Conservation (phyloP, 2,113 vertebrate species). For the Saccopteryx bilineata region DNA sequence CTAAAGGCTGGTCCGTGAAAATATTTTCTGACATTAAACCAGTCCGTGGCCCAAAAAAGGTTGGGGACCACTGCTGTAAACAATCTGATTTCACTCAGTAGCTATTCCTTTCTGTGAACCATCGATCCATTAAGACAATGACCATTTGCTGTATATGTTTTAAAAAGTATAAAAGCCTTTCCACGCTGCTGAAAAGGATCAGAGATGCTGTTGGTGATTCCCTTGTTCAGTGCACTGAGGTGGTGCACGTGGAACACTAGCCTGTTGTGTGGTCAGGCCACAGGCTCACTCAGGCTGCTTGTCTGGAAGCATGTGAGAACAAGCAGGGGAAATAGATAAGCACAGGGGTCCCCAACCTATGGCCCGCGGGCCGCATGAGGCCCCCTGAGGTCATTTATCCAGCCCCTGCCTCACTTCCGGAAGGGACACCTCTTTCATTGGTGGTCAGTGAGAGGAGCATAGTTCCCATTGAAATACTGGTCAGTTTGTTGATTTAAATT, state of each 20-base stretch:
- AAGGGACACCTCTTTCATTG: too few species aligned
- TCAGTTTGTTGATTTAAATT: too few species aligned
- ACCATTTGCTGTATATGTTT: conserved; percentile 58
- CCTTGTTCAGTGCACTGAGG: background rate
- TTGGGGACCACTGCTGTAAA: background rate
- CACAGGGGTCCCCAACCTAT: too few species aligned
- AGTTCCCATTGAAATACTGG: too few species aligned
- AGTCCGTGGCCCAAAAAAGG: too few species aligned
- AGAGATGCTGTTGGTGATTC: conserved; percentile 66
- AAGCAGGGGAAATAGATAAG: conserved; percentile 48
- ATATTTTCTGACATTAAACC: too few species aligned
- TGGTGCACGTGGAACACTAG: conserved; percentile 57
- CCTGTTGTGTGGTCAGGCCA: conserved; percentile 24
- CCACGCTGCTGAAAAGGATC: background rate
- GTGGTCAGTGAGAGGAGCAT: too few species aligned
- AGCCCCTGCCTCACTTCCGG: too few species aligned
- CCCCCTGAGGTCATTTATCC: too few species aligned
- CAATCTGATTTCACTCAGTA: background rate
- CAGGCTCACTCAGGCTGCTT: conserved; percentile 24
- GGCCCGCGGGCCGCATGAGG: too few species aligned
- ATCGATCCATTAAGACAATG: conserved; percentile 33
- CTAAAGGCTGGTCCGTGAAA: too few species aligned
- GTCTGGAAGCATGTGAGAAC: conserved; percentile 61
- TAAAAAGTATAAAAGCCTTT: conserved; percentile 69
- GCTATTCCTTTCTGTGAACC: background rate